Conservation (phyloP, 2,113 vertebrate genomes). For the Tetraodon nigroviridis region DNA sequence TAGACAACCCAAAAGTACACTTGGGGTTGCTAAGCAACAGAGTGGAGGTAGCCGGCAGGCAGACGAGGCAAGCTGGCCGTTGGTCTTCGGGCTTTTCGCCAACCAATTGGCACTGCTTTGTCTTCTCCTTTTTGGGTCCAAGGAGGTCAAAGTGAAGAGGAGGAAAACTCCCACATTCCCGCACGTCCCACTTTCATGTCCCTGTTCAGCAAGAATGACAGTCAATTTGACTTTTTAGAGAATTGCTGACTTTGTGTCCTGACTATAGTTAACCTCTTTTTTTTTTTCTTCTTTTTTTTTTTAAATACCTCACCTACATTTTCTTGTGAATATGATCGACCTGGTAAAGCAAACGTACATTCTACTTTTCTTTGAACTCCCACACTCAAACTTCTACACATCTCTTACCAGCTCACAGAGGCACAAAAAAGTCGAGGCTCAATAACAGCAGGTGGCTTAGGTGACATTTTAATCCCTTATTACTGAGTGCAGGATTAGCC, state of each 20-base stretch:
- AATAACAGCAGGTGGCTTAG: constrained; percentile 78
- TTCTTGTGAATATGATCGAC: constrained; percentile 23
- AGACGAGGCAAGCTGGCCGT: constrained; percentile 49
- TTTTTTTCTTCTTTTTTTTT: background rate
- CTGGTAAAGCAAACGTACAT: constrained; percentile 26
- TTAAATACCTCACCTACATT: constrained; percentile 5
- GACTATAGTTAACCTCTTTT: background rate
- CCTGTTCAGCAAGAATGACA: constrained; percentile 58
- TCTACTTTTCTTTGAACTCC: constrained; percentile 39
- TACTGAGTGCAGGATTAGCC: constrained; percentile 78
- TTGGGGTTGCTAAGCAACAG: constrained; percentile 73
- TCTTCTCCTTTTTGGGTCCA: constrained; percentile 47
- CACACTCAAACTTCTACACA: constrained; percentile 14
- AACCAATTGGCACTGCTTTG: constrained; percentile 64
- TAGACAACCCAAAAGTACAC: constrained; percentile 68
- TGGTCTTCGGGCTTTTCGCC: constrained; percentile 61
- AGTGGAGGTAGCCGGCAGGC: constrained; percentile 56
- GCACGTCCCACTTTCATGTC: constrained; percentile 67
- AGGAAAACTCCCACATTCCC: constrained; percentile 52
- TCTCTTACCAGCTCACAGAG: constrained; percentile 33
- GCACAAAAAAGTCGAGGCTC: constrained; percentile 68
- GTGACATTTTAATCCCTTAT: constrained; percentile 81
- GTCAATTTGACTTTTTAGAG: constrained; percentile 37
- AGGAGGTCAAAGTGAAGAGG: constrained; percentile 55
- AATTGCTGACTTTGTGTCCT: background rate